Evolutionary conservation across 1,140 invertebrate genomes (phyloP).

Genomic region (Globodera ellingtonae): DNA sequence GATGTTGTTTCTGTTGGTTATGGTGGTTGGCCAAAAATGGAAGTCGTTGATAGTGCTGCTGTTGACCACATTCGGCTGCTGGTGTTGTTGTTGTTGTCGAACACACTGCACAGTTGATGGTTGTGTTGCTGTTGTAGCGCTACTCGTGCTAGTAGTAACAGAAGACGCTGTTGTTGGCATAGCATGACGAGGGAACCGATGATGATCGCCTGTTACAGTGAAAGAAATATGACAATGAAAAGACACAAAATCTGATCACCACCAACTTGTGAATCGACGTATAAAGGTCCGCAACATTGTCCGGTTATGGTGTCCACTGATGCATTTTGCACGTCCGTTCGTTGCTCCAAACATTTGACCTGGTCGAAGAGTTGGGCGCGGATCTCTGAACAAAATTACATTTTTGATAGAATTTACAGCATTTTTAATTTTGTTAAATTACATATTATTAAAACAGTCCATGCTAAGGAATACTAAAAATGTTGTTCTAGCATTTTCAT

Average conservation of each 20-base stretch:
- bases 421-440: neutral
- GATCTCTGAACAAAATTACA: constrained; percentile 75
- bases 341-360: constrained; percentile 84
- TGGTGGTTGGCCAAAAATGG: constrained; percentile 2
- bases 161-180: neutral
- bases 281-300: constrained; percentile 6
- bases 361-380: constrained; percentile 87
- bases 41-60: neutral
- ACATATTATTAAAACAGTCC: too few relatives aligned
- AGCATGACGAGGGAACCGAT: neutral
- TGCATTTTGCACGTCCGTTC: constrained; percentile 78
- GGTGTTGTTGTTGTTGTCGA: neutral
- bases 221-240: neutral
- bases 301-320: neutral
- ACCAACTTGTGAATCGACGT: constrained; percentile 1
- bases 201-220: neutral
- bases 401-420: constrained; percentile 1
- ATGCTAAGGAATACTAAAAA: too few relatives aligned
- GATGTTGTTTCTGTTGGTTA: neutral
- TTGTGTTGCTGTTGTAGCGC: constrained; percentile 55
- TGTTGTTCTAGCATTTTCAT: too few relatives aligned
- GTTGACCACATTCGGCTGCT: neutral
- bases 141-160: neutral
- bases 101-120: neutral
- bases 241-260: neutral